These are phyloP conservation scores for Pleuronectes platessa DNA, from an alignment of 2,113 vertebrate species.

Conservation along the genomic window DNA sequence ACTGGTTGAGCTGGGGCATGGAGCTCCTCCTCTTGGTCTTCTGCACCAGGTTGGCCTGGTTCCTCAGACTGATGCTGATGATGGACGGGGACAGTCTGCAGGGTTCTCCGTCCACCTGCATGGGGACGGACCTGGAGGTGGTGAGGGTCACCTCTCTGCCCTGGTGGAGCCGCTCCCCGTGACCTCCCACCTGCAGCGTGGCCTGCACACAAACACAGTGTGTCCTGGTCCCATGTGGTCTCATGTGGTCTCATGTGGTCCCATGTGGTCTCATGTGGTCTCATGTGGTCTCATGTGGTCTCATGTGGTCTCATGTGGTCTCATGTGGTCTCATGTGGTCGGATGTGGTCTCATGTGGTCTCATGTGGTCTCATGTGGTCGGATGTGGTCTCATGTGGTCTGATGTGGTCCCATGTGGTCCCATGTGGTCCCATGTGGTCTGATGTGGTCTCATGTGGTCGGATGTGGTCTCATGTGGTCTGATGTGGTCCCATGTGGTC, in stretches of 20 bases:
- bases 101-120: constrained; percentile 98
- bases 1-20: constrained; percentile 94
- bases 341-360: neutral
- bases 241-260: neutral
- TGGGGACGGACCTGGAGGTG: constrained; percentile 94
- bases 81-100: constrained; percentile 91
- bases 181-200: constrained; percentile 95
- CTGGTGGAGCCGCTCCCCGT: constrained; percentile 93
- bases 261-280: neutral
- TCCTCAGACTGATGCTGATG: constrained; percentile 90
- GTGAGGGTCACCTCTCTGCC: constrained; percentile 91
- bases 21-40: constrained; percentile 94
- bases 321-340: neutral
- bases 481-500: neutral
- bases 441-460: neutral
- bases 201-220: constrained; percentile 81
- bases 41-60: constrained; percentile 97
- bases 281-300: neutral
- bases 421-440: neutral
- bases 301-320: neutral
- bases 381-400: neutral
- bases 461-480: neutral
- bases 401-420: neutral
- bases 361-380: neutral
- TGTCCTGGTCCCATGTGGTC: neutral